Percentiles rank a stretch among this genome's conserved stretches.
Evolutionary conservation across 2,888 invertebrate genomes (phyloP).

Genomic region (Ischnura elegans): DNA sequence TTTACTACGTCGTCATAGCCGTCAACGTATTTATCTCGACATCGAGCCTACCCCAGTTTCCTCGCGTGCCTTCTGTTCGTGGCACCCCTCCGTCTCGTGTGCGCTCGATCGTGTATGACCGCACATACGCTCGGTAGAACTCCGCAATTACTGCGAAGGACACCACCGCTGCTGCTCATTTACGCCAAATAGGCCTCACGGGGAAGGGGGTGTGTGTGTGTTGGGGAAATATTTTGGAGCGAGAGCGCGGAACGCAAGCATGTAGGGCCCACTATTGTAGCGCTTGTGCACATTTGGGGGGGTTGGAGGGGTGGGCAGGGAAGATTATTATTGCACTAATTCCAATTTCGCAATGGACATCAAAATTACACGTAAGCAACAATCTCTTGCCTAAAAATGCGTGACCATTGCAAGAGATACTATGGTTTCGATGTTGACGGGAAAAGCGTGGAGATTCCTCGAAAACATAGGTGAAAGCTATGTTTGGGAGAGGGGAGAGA

Average conservation of each 20-base stretch:
- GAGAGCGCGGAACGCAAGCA: neutral
- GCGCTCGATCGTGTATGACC: neutral
- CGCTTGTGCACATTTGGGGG: neutral
- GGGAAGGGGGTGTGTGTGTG: neutral
- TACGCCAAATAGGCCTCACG: neutral
- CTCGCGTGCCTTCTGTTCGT: neutral
- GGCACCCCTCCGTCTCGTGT: neutral
- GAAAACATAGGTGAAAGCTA: too few species aligned
- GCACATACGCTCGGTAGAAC: neutral
- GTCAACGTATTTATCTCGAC: neutral
- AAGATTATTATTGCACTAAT: too few species aligned
- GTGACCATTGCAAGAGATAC: too few species aligned
- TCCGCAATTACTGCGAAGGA: neutral
- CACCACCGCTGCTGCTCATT: conserved; percentile 23
- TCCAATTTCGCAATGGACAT: too few species aligned
- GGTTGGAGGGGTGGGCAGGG: neutral
- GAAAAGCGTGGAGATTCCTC: too few species aligned
- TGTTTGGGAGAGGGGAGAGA: too few species aligned
- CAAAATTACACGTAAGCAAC: too few species aligned
- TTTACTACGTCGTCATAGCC: neutral
- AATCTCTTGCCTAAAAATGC: too few species aligned
- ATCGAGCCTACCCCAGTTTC: neutral
- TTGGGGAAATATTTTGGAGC: neutral
- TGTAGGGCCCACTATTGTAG: neutral
- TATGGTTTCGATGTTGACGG: too few species aligned